These are phyloP conservation scores for Drosophila basisetae DNA, from an alignment of 2,888 invertebrate species.

Conservation along the genomic window DNA sequence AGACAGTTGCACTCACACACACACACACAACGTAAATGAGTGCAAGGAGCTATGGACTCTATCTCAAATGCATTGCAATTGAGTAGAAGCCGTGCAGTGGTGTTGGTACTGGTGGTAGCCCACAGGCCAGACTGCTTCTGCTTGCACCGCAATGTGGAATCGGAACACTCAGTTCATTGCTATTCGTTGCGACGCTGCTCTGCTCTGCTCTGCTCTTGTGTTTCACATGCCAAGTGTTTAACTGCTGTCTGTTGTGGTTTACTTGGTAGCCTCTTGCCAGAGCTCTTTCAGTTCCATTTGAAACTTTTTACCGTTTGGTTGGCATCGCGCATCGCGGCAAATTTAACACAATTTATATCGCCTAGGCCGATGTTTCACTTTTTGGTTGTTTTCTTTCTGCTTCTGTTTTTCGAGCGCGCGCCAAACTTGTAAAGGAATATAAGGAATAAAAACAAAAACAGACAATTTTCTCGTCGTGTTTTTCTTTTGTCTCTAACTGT, in stretches of 20 bases:
- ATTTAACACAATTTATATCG: slow-evolving; percentile 36
- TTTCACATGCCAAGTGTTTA: slow-evolving; percentile 26
- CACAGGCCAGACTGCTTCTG: slow-evolving; percentile 42
- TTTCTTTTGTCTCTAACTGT: slow-evolving; percentile 30
- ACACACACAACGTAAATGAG: neutral
- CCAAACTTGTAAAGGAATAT: slow-evolving; percentile 46
- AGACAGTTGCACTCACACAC: neutral
- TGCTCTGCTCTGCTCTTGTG: slow-evolving; percentile 5
- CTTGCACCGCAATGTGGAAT: slow-evolving; percentile 33
- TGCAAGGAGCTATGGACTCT: slow-evolving; percentile 23
- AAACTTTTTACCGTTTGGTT: slow-evolving; percentile 76
- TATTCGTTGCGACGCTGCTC: slow-evolving; percentile 4
- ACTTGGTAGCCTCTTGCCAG: slow-evolving; percentile 30
- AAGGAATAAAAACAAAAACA: slow-evolving; percentile 17
- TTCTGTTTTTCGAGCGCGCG: slow-evolving; percentile 41
- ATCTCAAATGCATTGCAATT: slow-evolving; percentile 24
- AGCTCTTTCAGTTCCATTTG: slow-evolving; percentile 59
- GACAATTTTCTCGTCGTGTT: slow-evolving; percentile 26
- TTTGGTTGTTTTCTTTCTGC: slow-evolving; percentile 57
- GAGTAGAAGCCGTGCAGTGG: neutral
- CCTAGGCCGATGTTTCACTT: slow-evolving; percentile 51
- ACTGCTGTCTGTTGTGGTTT: slow-evolving; percentile 35
- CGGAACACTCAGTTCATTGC: slow-evolving; percentile 37
- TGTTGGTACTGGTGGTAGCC: slow-evolving; percentile 23
- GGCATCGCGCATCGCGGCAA: slow-evolving; percentile 55